Evolutionary conservation across 2,888 invertebrate genomes (phyloP).

Genomic region (Sesamia inferens): DNA sequence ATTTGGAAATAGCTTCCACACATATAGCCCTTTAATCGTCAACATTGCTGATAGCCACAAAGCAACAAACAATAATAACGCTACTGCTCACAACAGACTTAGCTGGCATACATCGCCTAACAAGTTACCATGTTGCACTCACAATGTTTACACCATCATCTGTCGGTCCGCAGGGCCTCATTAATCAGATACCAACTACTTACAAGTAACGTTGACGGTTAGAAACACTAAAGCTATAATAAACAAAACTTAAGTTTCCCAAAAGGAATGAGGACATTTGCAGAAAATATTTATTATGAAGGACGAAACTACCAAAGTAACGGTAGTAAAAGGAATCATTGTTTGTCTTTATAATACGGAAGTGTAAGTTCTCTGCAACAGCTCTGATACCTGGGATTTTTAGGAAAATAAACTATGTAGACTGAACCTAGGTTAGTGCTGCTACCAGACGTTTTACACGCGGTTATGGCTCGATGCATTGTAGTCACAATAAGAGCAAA

Average conservation of each 20-base stretch:
- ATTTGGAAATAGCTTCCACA: neutral
- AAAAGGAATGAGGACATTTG: slow-evolving; percentile 52
- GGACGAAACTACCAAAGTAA: slow-evolving; percentile 28
- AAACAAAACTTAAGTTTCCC: slow-evolving; percentile 40
- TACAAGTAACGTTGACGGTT: slow-evolving; percentile 19
- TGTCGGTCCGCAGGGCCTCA: slow-evolving; percentile 28
- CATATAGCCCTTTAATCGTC: neutral
- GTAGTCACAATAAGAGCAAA: slow-evolving; percentile 26
- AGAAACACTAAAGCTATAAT: slow-evolving; percentile 22
- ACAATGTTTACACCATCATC: slow-evolving; percentile 41
- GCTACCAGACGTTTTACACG: slow-evolving; percentile 17
- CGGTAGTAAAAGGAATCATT: slow-evolving; percentile 30
- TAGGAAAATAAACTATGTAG: slow-evolving; percentile 25
- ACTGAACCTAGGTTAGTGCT: slow-evolving; percentile 20
- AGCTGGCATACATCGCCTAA: slow-evolving; percentile 52
- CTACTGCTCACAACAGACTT: slow-evolving; percentile 42
- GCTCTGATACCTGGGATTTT: slow-evolving; percentile 28
- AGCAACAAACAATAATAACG: slow-evolving; percentile 17
- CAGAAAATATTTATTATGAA: slow-evolving; percentile 46
- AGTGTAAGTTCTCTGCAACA: slow-evolving; percentile 32
- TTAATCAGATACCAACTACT: slow-evolving; percentile 34
- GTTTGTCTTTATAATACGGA: slow-evolving; percentile 47
- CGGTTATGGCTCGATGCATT: neutral
- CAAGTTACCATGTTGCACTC: slow-evolving; percentile 45
- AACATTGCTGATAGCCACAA: neutral